A percentile compares a stretch with the other conserved stretches of the same genome.
Conservation (phyloP, 2,888 invertebrate species). For the Trachelus stipa region DNA sequence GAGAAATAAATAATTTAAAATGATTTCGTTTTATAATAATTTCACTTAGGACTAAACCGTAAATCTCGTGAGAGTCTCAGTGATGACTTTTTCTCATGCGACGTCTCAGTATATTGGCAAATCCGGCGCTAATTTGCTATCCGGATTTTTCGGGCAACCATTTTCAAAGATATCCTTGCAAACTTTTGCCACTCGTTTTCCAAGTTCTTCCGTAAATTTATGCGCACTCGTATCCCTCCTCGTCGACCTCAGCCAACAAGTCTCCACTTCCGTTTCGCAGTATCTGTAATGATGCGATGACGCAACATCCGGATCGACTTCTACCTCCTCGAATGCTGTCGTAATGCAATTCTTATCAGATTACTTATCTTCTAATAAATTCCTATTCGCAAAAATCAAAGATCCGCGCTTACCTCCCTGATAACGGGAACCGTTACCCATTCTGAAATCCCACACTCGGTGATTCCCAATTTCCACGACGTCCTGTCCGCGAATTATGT, state of each 20-base stretch:
- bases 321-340: conserved; percentile 34
- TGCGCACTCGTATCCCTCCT: conserved; percentile 34
- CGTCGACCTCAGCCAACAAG: conserved; percentile 35
- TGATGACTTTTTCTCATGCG: fast-evolving
- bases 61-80: too few relatives aligned
- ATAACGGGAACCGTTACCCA: conserved; percentile 27
- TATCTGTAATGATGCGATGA: conserved; percentile 41
- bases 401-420: conserved; percentile 19
- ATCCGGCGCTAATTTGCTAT: too few relatives aligned
- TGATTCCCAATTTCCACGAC: conserved; percentile 60
- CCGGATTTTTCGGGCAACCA: conserved; percentile 8
- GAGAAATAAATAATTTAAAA: too few relatives aligned
- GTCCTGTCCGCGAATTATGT: conserved; percentile 51
- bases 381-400: not conserved
- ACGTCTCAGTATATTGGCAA: too few relatives aligned
- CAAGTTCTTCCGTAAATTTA: conserved; percentile 33
- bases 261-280: conserved; percentile 39
- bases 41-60: too few relatives aligned
- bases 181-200: conserved; percentile 18
- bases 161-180: conserved; percentile 11
- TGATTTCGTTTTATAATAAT: too few relatives aligned
- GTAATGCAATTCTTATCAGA: conserved; percentile 3
- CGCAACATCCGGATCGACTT: conserved; percentile 36
- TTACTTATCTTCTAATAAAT: not conserved
- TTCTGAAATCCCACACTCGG: conserved; percentile 32